phyloP scores from a whole-genome alignment of 2,797 vertebrate genomes.

The Serranus cabrilla region DNA sequence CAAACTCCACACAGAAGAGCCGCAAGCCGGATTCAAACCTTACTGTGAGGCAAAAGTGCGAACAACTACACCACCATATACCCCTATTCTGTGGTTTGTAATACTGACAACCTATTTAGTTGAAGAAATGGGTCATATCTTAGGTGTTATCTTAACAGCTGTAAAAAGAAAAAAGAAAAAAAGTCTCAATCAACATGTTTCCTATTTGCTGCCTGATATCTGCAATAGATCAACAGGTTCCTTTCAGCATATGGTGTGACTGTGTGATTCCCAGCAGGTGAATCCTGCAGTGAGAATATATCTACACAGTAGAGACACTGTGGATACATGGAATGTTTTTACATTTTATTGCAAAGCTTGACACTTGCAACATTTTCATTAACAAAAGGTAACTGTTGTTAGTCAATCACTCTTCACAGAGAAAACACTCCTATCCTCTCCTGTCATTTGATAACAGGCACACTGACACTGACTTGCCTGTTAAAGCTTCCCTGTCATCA shows the following conservation, averaged over 20 bases:
- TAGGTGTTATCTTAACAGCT: slow-evolving; percentile 1
- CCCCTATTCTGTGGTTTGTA: neutral
- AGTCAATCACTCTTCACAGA: slow-evolving; percentile 19
- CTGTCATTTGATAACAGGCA: slow-evolving; percentile 23
- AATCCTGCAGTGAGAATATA: slow-evolving; percentile 32
- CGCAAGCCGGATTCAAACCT: too few species aligned
- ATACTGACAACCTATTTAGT: neutral
- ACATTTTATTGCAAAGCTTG: neutral
- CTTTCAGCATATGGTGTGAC: slow-evolving; percentile 40
- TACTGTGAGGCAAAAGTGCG: too few species aligned
- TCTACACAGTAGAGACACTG: slow-evolving; percentile 19
- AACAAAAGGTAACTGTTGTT: slow-evolving; percentile 28
- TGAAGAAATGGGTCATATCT: neutral
- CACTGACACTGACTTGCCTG: slow-evolving; percentile 20
- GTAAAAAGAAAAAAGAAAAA: neutral
- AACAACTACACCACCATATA: too few species aligned
- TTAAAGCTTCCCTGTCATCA: slow-evolving; percentile 33
- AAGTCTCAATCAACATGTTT: slow-evolving; percentile 34
- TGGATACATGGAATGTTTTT: slow-evolving; percentile 25
- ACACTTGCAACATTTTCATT: slow-evolving; percentile 17
- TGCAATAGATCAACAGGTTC: slow-evolving; percentile 41
- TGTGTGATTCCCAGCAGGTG: slow-evolving; percentile 40
- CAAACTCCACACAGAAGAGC: too few species aligned
- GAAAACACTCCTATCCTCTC: slow-evolving; percentile 23
- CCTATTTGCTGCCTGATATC: slow-evolving; percentile 41